phyloP scores from a whole-genome alignment of 2,113 vertebrate species.

The Vicugna pacos region DNA sequence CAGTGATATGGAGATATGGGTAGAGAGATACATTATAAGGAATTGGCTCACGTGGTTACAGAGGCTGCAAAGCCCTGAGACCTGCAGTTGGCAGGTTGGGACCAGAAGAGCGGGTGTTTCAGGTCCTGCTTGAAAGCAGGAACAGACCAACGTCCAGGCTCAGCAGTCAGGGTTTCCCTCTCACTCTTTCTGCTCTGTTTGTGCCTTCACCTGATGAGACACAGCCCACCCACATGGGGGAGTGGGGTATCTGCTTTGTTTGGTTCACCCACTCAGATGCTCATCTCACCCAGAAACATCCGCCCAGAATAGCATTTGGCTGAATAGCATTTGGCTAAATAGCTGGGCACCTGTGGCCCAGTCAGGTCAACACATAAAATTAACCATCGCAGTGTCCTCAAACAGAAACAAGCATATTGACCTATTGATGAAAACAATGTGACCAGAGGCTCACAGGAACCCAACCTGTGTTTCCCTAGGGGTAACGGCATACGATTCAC shows the following conservation, averaged over 20 bases:
- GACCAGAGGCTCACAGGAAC: neutral
- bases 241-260: neutral
- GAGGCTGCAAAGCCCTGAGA: neutral
- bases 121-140: neutral
- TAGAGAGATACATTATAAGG: neutral
- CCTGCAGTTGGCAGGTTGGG: neutral
- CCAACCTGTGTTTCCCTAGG: too few species aligned
- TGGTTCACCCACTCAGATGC: neutral
- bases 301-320: neutral
- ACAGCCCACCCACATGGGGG: neutral
- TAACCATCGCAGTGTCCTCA: neutral
- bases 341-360: neutral
- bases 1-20: neutral
- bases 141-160: neutral
- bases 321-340: neutral
- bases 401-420: neutral
- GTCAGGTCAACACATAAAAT: neutral
- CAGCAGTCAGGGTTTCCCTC: neutral
- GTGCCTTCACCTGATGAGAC: neutral
- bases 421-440: neutral
- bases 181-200: neutral
- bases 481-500: fast-evolving
- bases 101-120: neutral
- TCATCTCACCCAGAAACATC: neutral
- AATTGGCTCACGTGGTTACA: neutral